These are phyloP conservation scores for Aramus guarauna DNA, from an alignment of 2,113 vertebrate species.

Conservation along the genomic window DNA sequence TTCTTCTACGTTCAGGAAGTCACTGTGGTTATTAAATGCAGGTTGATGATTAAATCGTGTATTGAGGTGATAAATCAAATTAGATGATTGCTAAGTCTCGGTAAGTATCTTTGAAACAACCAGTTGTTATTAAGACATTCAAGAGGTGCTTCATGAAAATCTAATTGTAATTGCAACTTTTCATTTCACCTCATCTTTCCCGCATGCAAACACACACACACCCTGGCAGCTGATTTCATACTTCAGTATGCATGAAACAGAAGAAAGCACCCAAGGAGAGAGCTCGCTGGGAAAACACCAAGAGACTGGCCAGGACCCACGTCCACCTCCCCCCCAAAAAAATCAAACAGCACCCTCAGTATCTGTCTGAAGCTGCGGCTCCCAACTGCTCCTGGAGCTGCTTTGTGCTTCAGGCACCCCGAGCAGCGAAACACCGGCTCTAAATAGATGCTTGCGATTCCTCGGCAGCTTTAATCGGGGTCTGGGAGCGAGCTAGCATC, in stretches of 20 bases:
- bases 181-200: conserved; percentile 3
- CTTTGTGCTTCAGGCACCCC: neutral
- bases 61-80: conserved; percentile 45
- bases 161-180: conserved; percentile 43
- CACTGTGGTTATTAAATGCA: conserved; percentile 36
- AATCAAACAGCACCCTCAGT: neutral
- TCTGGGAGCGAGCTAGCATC: neutral
- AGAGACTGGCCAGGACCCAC: neutral
- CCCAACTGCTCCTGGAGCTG: neutral
- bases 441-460: neutral
- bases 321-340: fast-evolving
- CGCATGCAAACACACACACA: neutral
- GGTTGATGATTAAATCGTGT: conserved; percentile 51
- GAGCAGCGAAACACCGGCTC: neutral
- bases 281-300: neutral
- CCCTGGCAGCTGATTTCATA: neutral
- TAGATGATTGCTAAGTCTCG: conserved; percentile 15
- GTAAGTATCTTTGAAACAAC: conserved; percentile 37
- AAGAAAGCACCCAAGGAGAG: neutral
- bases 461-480: fast-evolving
- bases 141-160: conserved; percentile 38
- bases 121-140: conserved; percentile 41
- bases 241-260: neutral
- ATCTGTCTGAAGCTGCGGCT: neutral
- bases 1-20: conserved; percentile 47